Base-by-base conservation (phyloP, 2,113 vertebrate genomes). In the Charina bottae region DNA sequence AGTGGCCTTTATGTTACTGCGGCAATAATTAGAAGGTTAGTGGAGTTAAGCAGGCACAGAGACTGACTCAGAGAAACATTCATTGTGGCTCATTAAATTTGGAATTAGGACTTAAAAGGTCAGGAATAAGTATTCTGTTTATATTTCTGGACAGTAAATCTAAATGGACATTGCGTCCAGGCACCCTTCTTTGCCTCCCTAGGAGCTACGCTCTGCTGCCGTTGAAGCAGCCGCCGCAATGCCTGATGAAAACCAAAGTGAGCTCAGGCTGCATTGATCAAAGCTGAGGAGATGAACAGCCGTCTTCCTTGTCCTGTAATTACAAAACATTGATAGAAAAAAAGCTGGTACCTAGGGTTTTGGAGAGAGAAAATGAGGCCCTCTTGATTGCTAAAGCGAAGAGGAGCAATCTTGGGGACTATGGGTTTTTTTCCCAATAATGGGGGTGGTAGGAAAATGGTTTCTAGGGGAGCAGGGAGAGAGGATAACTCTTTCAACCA, bases 61-160 rank as follows among this genome's bases (percentile, higher is more conserved):
- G 94, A 94, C 93, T 92, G 94, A 95, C 94, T 97, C 96, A 95
- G 95, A 97, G 94, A 93, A 97, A 95, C 95, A 92, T 96, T 97
- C 96, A 96, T 95, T 95, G 94, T 97, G 96, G 95, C 94, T 97
- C 96, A 93, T 97, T 97, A 98, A 97, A 97, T 97, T 95, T 96
- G 94, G 97, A 97, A 97, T 97, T 96, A 97, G 93, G 96, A 91
- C 96, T 97, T 97, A 95, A 97, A 97, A 97, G 96, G 95, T 97
- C 94, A 97, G 95, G 96, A 96, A 97, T 97, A 97, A 97, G 97
- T 96, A 97, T 96, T 96, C 94, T 97, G 95, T 96, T 97, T 97
- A 96, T 96, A 96, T 97, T 97, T 97, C 6, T 28, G 96, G 95
- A 46, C 90, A 91, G 95, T 96, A 96, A 96, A 96, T 97, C 90